Evolutionary conservation across 2,797 vertebrate species (phyloP), one percentile per base, ranked within the genome.

Genomic region (Sebastes iracundus): DNA sequence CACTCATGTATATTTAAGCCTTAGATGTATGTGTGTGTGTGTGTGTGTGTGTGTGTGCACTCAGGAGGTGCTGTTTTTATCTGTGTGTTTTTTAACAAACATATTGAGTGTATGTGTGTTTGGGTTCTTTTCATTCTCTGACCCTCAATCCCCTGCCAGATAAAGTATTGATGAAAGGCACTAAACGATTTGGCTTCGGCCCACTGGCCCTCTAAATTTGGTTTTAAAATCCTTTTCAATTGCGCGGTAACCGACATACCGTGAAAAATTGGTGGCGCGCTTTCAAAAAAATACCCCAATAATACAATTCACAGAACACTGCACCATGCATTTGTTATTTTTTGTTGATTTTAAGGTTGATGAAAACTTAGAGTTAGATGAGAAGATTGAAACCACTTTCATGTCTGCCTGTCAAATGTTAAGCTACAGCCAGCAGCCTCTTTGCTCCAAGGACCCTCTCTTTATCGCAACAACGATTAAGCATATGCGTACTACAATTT

Each of bases 101-200:
- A 52, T 70, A 72, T 59, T 42, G 20, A 16, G 32, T 30, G 28
- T 30, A 53, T 83, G 71, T 74, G 35, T 81, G 67, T 87, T 81
- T 84, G n/a, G 28, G 42, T 72, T 83, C 14, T 49, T 85, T 90
- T 84, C 86, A 80, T 76, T 83, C 52, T 30, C 46, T 52, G 78
- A 82, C 79, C 75, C 64, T 62, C 46, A 72, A 14, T 77, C 77
- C 67, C 82, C 61, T 55, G 66, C 18, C 67, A 71, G 90, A 90
- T 94, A 52, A 94, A 95, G 77, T 90, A 94, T 93, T 90, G 84
- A 94, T 91, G 88, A 88, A 85, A 72, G 77, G 77, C 77, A 70
- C 72, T 88, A 75, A 86, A 85, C 42, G 61, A 75, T 89, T 92
- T 79, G 80, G 75, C 83, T 67, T 28, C 7, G 42, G 72, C 75